Percentiles rank a stretch among this genome's conserved stretches.
Conservation (phyloP, 2,113 vertebrate species). For the Ochotona princeps region DNA sequence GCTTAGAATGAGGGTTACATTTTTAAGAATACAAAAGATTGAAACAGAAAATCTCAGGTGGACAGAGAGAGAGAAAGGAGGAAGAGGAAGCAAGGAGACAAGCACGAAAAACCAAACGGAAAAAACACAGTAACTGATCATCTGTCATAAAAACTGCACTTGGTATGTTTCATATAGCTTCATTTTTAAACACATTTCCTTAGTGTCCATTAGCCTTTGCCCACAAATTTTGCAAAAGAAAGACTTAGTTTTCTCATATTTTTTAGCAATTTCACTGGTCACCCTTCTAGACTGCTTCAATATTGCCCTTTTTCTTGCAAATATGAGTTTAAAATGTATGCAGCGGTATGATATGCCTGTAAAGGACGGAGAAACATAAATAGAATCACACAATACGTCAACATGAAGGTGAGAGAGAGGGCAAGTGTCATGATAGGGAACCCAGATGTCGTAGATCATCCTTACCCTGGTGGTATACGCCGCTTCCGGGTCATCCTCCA, state of each 20-base stretch:
- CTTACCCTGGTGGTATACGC: conserved; percentile 97
- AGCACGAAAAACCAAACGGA: not conserved
- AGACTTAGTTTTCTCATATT: not conserved
- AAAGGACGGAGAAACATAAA: not conserved
- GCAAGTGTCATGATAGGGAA: not conserved
- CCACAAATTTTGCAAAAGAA: not conserved
- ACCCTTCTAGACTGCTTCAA: not conserved
- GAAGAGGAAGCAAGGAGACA: not conserved
- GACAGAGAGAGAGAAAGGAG: not conserved
- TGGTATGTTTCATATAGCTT: not conserved
- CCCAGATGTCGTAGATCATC: not conserved
- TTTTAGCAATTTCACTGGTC: not conserved
- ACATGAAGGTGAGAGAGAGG: not conserved
- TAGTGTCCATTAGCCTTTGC: not conserved
- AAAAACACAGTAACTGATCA: not conserved
- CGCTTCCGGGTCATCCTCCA: conserved; percentile 97
- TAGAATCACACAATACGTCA: not conserved
- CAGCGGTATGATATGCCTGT: not conserved
- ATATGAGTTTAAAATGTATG: not conserved
- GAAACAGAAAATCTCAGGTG: not conserved
- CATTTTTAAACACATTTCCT: not conserved
- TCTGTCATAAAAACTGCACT: not conserved
- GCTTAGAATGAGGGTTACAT: not conserved
- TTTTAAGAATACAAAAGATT: not conserved
- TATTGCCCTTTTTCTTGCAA: not conserved